Percentiles rank a stretch among this genome's conserved stretches.
Evolutionary conservation across 35 echinoderm and acorn worm genomes (phyloP).

Genomic region (Lytechinus pictus): DNA sequence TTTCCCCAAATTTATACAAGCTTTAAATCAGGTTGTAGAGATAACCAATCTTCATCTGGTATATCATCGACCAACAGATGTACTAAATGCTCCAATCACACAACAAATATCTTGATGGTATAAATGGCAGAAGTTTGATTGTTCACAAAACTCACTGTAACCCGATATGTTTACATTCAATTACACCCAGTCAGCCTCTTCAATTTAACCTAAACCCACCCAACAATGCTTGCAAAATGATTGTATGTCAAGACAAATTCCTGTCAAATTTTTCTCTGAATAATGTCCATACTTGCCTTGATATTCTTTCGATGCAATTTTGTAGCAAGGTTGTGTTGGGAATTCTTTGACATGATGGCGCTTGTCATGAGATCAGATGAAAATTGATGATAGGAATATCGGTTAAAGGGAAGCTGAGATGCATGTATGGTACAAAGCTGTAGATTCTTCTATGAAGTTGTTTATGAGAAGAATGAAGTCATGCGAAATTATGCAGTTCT

Average conservation of each 20-base stretch:
- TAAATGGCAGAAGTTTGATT: not conserved
- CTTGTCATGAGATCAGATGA: not conserved
- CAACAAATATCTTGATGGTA: not conserved
- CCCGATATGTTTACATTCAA: slow-evolving; percentile 4
- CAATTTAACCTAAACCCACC: not conserved
- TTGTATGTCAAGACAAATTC: not conserved
- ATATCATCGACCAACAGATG: slow-evolving; percentile 8
- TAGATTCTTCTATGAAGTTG: too few species aligned
- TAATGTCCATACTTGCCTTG: not conserved
- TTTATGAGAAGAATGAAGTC: too few species aligned
- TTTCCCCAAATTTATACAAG: too few species aligned
- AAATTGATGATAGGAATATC: not conserved
- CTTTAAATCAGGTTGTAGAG: not conserved
- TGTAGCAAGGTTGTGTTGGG: not conserved
- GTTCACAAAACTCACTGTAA: not conserved
- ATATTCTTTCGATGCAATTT: not conserved
- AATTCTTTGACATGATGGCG: not conserved
- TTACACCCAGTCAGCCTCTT: not conserved
- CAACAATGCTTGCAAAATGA: not conserved
- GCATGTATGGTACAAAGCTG: not conserved
- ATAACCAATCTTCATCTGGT: not conserved
- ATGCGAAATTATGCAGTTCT: too few species aligned
- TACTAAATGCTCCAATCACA: not conserved
- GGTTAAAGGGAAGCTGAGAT: not conserved
- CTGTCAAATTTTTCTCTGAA: not conserved